phyloP scores from a whole-genome alignment of 2,113 vertebrate species.

The Condylura cristata region DNA sequence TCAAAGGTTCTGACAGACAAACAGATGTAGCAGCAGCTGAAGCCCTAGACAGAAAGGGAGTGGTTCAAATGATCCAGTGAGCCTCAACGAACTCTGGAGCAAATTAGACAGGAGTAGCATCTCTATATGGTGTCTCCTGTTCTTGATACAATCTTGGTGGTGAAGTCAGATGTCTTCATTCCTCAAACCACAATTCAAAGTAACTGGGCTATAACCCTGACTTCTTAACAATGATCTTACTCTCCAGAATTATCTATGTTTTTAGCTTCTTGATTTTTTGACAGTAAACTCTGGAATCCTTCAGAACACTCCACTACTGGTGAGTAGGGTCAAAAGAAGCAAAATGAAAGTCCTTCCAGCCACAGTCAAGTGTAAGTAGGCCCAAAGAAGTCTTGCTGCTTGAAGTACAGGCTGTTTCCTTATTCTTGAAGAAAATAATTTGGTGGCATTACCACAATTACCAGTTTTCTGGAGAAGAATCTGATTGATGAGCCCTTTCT shows the following conservation, averaged over 20 bases:
- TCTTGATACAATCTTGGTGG: slow-evolving; percentile 60
- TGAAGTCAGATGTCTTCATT: slow-evolving; percentile 61
- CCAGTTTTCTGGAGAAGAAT: neutral
- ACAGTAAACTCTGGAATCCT: neutral
- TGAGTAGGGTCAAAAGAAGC: neutral
- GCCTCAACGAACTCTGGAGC: neutral
- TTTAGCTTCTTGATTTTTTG: slow-evolving; percentile 5
- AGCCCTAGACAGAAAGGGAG: neutral
- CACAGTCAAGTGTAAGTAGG: slow-evolving; percentile 1
- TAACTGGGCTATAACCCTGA: neutral
- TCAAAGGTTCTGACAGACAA: neutral
- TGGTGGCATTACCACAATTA: neutral
- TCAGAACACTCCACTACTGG: neutral
- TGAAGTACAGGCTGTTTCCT: neutral
- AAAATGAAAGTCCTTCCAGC: neutral
- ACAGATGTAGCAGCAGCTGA: neutral
- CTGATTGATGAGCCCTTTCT: neutral
- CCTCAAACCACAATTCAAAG: slow-evolving; percentile 4
- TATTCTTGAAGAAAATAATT: neutral
- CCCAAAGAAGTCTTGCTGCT: neutral
- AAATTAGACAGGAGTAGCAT: neutral
- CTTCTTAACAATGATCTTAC: neutral
- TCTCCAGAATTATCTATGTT: neutral
- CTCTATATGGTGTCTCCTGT: slow-evolving; percentile 67
- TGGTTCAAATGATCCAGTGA: neutral